Base-by-base conservation (phyloP, 1,140 invertebrate genomes). In the Melanaphis sacchari region DNA sequence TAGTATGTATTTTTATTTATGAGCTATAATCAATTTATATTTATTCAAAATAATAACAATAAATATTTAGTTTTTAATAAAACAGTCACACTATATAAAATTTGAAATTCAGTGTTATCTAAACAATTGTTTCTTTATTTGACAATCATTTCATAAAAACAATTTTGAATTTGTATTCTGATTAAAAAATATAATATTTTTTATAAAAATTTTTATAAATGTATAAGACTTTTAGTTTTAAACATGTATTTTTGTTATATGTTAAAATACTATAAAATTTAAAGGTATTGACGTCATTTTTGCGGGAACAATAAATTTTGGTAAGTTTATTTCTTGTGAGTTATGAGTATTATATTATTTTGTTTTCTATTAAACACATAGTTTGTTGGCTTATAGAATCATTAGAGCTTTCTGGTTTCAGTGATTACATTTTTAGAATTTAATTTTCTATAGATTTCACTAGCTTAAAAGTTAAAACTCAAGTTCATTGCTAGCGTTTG, bases 241-340 rank as follows among this genome's bases (percentile, higher is more conserved):
- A 82, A 38, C 38, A 40, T 82, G 9, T 88, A 24, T 46, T 24
- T 46, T 90, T 90, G 1, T 3, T 59, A 41, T 41, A 41, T 59
- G 24, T 90, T 40, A 31, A 36, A 59, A 59, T 26, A 40, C 31
- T 46, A 66, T 43, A n/a, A 81, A 49, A 15, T 41, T 89, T 89
- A 26, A 89, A 84, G 54, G 38, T 49, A 93, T 94, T 94, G 93
- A 93, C 22, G 81, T 93, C 81, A 52, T 90, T 52, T 82, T 85
- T 85, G 59, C 40, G 59, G 90, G 43, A 81, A 84, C 76, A n/a
- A 89, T 76, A 90, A 66, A 93, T 87, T 36, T 52, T 66, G 52
- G 88, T 66, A 18, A 76, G 81, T 66, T 49, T 49, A 49, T 89
- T 36, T 93, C 15, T 59, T 59, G 31, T 66, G 31, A 66, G 59